Evolutionary conservation across 2,888 invertebrate genomes (phyloP), one percentile per base, ranked within the genome.

Genomic region (Patella ulyssiponensis): DNA sequence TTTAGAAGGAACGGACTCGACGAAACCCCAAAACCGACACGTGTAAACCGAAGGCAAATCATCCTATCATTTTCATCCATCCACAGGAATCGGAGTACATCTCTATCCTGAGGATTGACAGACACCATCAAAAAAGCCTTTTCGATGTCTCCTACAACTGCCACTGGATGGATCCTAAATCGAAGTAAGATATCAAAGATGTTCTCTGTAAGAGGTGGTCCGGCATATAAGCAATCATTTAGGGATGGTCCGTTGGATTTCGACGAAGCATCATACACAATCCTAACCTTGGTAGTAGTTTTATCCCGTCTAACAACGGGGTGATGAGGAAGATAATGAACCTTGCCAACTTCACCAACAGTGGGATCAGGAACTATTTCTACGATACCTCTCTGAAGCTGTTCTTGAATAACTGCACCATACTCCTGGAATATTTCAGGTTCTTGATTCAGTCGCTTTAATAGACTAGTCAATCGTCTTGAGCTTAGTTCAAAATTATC

Each of bases 201-300:
- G 23, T 64, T 64, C 23, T 64, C 64, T 64, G 64, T 64, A 12
- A 64, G 64, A 64, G 64, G 64, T n/a, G n/a, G n/a, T n/a, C n/a
- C n/a, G n/a, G n/a, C n/a, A n/a, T n/a, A n/a, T n/a, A n/a, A n/a
- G n/a, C n/a, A n/a, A 64, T 64, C 64, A 64, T 64, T 64, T 64
- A 64, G 14, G 12, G 64, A 64, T 20, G 64, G 64, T 20, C 64
- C 64, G 23, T n/a, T 64, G 7, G 64, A 64, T 64, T 64, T 64
- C 11, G 64, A n/a, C 12, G 64, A 64, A 14, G 64, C 20, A 20
- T 64, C 20, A 14, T 64, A 64, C 1, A 64, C 64, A 20, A 64
- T 64, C 23, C 64, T 64, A 23, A 64, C 64, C 14, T 64, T n/a
- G 9, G 64, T 64, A 20, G 20, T 64, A 20, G 64, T 20, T n/a